Evolutionary conservation across 2,888 invertebrate genomes (phyloP).

Genomic region (Serripes groenlandicus): DNA sequence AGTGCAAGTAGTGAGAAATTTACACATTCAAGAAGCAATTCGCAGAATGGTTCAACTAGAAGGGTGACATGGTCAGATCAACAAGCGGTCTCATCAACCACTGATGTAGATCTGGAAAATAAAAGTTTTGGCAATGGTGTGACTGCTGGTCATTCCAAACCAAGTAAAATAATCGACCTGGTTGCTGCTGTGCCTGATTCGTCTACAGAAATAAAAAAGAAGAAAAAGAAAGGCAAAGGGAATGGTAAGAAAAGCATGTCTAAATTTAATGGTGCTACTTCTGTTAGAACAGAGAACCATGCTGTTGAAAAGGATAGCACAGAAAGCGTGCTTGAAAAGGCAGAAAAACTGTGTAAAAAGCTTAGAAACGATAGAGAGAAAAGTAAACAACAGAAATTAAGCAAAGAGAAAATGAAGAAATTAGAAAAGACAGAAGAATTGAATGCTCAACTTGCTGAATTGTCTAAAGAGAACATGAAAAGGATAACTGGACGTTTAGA

Average conservation of each 20-base stretch:
- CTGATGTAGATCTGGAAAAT: slow-evolving; percentile 6
- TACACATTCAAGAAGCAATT: neutral
- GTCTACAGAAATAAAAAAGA: slow-evolving; percentile 21
- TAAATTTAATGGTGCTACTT: neutral
- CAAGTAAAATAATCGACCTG: neutral
- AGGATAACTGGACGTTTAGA: slow-evolving; percentile 73
- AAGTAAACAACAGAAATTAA: slow-evolving; percentile 66
- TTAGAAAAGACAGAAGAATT: slow-evolving; percentile 68
- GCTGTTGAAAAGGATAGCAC: slow-evolving; percentile 24
- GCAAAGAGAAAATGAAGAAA: slow-evolving; percentile 68
- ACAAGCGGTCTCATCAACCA: slow-evolving; percentile 55
- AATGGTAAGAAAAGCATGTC: neutral
- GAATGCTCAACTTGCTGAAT: slow-evolving; percentile 66
- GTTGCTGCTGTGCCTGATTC: slow-evolving; percentile 22
- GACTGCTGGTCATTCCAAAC: neutral
- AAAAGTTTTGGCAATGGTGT: neutral
- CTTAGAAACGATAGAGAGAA: slow-evolving; percentile 73
- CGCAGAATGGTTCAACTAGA: slow-evolving; percentile 27
- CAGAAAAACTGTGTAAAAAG: slow-evolving; percentile 77
- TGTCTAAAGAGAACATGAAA: slow-evolving; percentile 68
- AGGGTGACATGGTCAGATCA: slow-evolving; percentile 62
- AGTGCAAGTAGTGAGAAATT: slow-evolving; percentile 3
- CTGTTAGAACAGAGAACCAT: neutral
- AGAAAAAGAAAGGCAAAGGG: slow-evolving; percentile 26
- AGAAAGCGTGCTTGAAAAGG: slow-evolving; percentile 74